Conservation (phyloP, 64 coral and sea anemone species). For the Montipora sp. region DNA sequence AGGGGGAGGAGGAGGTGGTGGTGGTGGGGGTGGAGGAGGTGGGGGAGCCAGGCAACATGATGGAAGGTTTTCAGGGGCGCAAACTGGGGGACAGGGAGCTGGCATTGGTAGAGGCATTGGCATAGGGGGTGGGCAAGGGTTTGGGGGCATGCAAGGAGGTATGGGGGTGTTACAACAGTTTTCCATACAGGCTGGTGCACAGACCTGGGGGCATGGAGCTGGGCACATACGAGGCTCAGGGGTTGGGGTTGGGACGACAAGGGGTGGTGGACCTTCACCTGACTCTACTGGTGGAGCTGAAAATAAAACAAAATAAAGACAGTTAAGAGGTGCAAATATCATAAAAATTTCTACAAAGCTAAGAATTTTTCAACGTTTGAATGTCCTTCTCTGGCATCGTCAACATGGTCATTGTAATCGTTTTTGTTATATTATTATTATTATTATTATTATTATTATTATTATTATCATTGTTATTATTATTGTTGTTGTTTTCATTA, state of each 20-base stretch:
- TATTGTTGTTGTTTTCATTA: too few relatives aligned
- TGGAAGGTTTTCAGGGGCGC: slow-evolving; percentile 65
- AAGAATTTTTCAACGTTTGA: too few relatives aligned
- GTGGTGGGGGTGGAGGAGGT: slow-evolving; percentile 42
- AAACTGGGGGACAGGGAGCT: slow-evolving; percentile 64
- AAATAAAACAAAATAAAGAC: slow-evolving; percentile 8
- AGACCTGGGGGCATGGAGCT: slow-evolving; percentile 77
- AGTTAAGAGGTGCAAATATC: background rate
- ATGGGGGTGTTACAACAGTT: slow-evolving; percentile 69
- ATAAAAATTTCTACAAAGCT: too few relatives aligned
- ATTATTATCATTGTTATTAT: too few relatives aligned
- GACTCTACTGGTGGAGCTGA: slow-evolving; percentile 59
- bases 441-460: too few relatives aligned
- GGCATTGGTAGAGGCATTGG: slow-evolving; percentile 54
- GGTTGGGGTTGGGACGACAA: slow-evolving; percentile 63
- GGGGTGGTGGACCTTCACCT: slow-evolving; percentile 68
- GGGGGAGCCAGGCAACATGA: slow-evolving; percentile 24
- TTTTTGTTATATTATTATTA: too few relatives aligned
- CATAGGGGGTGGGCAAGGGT: slow-evolving; percentile 23
- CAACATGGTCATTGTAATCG: too few relatives aligned
- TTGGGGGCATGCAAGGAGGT: slow-evolving; percentile 44
- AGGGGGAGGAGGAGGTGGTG: slow-evolving; percentile 23
- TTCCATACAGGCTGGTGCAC: slow-evolving; percentile 92
- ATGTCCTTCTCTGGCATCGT: too few relatives aligned
- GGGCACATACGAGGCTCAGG: slow-evolving; percentile 79